Conservation (phyloP, 2,888 invertebrate genomes). For the Heteropelma amictum region DNA sequence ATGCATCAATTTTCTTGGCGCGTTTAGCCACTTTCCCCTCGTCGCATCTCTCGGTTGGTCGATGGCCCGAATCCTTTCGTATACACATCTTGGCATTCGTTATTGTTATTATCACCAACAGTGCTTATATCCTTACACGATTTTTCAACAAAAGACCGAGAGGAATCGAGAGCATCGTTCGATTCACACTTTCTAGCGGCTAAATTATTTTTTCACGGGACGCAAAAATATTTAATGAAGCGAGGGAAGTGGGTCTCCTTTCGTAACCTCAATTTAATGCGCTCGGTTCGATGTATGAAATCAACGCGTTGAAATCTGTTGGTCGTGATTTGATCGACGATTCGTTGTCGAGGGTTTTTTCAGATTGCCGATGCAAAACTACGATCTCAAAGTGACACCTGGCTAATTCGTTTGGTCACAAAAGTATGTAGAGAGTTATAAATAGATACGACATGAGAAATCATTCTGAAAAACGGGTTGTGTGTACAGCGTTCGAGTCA, state of each 20-base stretch:
- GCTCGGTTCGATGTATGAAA: too few species aligned
- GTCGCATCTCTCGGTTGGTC: slow-evolving; percentile 40
- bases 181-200: slow-evolving; percentile 32
- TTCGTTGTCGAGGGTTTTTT: too few species aligned
- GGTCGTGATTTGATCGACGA: too few species aligned
- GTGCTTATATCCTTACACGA: background rate
- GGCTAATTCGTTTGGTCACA: slow-evolving; percentile 9
- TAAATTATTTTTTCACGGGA: background rate
- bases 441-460: slow-evolving; percentile 41
- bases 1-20: slow-evolving; percentile 35
- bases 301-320: too few species aligned
- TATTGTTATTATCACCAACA: background rate
- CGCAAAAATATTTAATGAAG: slow-evolving; percentile 30
- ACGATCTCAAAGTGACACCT: background rate
- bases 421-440: slow-evolving; percentile 30
- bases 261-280: background rate
- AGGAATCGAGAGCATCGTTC: background rate
- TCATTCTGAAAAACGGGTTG: slow-evolving; percentile 41
- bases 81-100: slow-evolving; percentile 1
- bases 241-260: slow-evolving; percentile 8
- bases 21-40: slow-evolving; percentile 39
- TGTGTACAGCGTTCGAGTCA: slow-evolving; percentile 24
- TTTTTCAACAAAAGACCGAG: background rate
- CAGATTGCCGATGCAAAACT: too few species aligned
- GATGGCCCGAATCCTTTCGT: slow-evolving; percentile 45